phyloP scores from a whole-genome alignment of 2,888 invertebrate genomes.

The Stramonita haemastoma region DNA sequence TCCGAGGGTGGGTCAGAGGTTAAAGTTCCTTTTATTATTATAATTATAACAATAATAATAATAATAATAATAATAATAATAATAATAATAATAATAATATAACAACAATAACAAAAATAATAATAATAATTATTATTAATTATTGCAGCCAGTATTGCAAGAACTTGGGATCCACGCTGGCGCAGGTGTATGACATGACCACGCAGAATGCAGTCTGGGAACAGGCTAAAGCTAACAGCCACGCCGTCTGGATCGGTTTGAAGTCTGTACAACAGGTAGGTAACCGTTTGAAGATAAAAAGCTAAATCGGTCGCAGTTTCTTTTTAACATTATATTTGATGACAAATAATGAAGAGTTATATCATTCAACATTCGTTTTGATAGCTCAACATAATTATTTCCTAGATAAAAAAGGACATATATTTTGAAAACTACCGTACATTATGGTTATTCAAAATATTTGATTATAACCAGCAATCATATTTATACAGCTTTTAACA shows the following conservation, averaged over 20 bases:
- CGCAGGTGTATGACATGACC: neutral
- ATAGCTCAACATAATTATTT: too few species aligned
- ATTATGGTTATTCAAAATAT: too few species aligned
- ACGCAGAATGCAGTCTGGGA: neutral
- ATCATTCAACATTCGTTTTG: too few species aligned
- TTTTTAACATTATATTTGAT: too few species aligned
- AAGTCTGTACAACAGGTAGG: neutral
- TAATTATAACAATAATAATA: neutral
- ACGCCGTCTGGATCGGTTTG: neutral
- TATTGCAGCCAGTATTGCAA: neutral
- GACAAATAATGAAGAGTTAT: too few species aligned
- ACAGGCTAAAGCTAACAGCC: neutral
- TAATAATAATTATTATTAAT: neutral
- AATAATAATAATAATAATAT: neutral
- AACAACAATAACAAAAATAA: neutral
- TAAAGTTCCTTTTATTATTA: neutral
- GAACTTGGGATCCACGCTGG: neutral
- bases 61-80: neutral
- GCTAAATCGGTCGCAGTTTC: too few species aligned
- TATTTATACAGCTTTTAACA: too few species aligned
- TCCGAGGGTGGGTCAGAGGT: neutral
- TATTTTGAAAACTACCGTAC: too few species aligned
- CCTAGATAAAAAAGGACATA: too few species aligned
- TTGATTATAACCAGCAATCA: too few species aligned
- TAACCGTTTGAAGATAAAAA: too few species aligned